Evolutionary conservation across 2,888 invertebrate genomes (phyloP).

Genomic region (Trichogramma dendrolimi): DNA sequence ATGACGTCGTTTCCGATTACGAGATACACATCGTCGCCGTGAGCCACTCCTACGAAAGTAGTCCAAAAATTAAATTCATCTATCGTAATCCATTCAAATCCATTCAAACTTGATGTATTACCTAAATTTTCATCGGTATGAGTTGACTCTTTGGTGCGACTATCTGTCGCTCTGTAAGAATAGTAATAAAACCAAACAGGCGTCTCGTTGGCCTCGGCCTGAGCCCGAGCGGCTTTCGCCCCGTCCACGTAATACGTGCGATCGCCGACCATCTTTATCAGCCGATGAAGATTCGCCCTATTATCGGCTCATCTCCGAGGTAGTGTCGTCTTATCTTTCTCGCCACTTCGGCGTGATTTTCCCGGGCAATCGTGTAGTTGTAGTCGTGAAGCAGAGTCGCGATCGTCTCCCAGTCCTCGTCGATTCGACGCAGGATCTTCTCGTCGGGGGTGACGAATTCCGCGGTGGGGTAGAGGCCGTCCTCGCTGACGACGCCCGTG

Average conservation of each 20-base stretch:
- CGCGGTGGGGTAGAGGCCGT: conserved; percentile 70
- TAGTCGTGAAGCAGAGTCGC: conserved; percentile 55
- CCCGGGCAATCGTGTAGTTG: conserved; percentile 57
- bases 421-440: conserved; percentile 54
- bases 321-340: conserved; percentile 58
- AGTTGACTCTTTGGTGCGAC: conserved; percentile 58
- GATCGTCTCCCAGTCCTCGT: conserved; percentile 57
- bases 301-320: conserved; percentile 55
- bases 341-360: conserved; percentile 52
- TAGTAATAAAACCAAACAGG: conserved; percentile 65
- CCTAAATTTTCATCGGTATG: conserved; percentile 56
- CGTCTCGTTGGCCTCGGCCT: conserved; percentile 57
- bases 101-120: too few species aligned
- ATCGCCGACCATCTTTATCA: conserved; percentile 61
- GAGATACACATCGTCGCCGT: conserved; percentile 13
- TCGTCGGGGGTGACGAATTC: conserved; percentile 36
- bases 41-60: not conserved
- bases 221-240: conserved; percentile 59
- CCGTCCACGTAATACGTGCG: conserved; percentile 59
- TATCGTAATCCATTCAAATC: too few species aligned
- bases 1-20: not conserved
- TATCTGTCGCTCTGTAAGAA: conserved; percentile 57
- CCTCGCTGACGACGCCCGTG: conserved; percentile 61
- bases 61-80: conserved; percentile 1
- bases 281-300: conserved; percentile 34